These are phyloP conservation scores for Centropristis striata DNA, from an alignment of 2,113 vertebrate genomes.

Conservation along the genomic window DNA sequence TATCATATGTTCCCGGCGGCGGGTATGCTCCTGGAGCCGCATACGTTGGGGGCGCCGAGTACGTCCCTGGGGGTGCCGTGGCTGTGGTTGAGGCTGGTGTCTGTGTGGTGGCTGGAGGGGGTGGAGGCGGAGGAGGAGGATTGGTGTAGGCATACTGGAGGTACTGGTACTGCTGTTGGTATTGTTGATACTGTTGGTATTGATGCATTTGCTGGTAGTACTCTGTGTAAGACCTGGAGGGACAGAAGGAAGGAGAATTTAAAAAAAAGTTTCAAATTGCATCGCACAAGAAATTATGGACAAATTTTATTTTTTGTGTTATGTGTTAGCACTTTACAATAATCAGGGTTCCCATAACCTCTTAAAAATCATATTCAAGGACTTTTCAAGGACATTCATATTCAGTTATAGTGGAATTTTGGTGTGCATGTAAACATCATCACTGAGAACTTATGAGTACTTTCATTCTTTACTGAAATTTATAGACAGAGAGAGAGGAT, in stretches of 20 bases:
- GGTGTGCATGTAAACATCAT: too few relatives aligned
- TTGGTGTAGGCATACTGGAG: conserved; percentile 85
- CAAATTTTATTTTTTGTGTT: not conserved
- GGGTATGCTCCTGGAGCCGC: conserved; percentile 60
- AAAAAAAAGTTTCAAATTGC: not conserved
- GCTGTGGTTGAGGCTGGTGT: conserved; percentile 58
- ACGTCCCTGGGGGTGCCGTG: conserved; percentile 77
- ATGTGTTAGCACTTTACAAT: not conserved
- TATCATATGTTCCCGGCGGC: conserved; percentile 68
- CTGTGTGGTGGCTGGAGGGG: conserved; percentile 71
- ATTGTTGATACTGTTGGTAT: conserved; percentile 87
- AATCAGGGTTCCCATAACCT: too few relatives aligned
- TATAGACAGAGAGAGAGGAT: too few relatives aligned
- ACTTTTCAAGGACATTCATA: too few relatives aligned
- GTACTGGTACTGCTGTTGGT: conserved; percentile 87
- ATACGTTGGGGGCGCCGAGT: conserved; percentile 74
- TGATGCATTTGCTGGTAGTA: conserved; percentile 88
- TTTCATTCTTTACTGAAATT: too few relatives aligned
- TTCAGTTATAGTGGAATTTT: too few relatives aligned
- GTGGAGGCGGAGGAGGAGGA: conserved; percentile 77
- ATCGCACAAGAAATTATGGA: not conserved
- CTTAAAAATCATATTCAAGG: too few relatives aligned
- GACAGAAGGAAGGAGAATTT: not conserved
- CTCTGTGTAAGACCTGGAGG: conserved; percentile 84
- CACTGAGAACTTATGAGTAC: too few relatives aligned